A percentile compares a stretch with the other conserved stretches of the same genome.
These are phyloP conservation scores for Hydrotaea cyrtoneurina DNA, from an alignment of 2,888 invertebrate genomes.

Conservation along the genomic window DNA sequence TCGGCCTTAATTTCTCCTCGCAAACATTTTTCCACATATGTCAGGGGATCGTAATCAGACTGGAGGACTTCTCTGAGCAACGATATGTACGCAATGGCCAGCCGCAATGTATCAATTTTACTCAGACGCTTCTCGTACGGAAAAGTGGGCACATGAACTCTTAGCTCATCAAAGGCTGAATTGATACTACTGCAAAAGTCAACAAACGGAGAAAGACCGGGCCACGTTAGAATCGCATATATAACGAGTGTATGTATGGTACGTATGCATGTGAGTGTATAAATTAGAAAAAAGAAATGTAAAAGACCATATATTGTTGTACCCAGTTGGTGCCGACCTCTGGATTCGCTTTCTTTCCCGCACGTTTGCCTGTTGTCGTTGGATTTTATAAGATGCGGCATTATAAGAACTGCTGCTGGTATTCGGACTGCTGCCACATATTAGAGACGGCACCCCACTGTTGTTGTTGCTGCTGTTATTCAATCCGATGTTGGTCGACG, in stretches of 20 bases:
- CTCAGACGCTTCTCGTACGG: conserved; percentile 99
- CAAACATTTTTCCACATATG: conserved; percentile 95
- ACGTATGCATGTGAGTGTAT: not conserved
- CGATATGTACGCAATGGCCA: conserved; percentile 99
- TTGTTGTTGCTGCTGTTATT: conserved; percentile 74
- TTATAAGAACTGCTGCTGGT: conserved; percentile 70
- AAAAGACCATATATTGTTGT: conserved; percentile 82
- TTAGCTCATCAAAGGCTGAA: conserved; percentile 98
- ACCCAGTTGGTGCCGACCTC: conserved; percentile 95
- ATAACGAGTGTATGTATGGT: not conserved
- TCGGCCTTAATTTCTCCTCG: conserved; percentile 94
- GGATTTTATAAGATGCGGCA: conserved; percentile 86
- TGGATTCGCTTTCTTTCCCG: conserved; percentile 99
- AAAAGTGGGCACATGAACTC: conserved; percentile 98
- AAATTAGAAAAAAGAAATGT: conserved; percentile 21
- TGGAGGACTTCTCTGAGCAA: conserved; percentile 93
- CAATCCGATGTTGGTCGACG: conserved; percentile 74
- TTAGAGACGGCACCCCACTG: conserved; percentile 70
- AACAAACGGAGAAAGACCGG: conserved; percentile 48
- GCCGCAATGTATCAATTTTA: conserved; percentile 97
- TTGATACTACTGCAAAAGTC: conserved; percentile 94
- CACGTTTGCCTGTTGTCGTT: conserved; percentile 94
- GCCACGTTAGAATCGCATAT: not conserved
- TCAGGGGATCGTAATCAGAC: conserved; percentile 94
- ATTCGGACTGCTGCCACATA: conserved; percentile 74